These are phyloP conservation scores for Columbina picui DNA, from an alignment of 2,113 vertebrate species.

Conservation along the genomic window DNA sequence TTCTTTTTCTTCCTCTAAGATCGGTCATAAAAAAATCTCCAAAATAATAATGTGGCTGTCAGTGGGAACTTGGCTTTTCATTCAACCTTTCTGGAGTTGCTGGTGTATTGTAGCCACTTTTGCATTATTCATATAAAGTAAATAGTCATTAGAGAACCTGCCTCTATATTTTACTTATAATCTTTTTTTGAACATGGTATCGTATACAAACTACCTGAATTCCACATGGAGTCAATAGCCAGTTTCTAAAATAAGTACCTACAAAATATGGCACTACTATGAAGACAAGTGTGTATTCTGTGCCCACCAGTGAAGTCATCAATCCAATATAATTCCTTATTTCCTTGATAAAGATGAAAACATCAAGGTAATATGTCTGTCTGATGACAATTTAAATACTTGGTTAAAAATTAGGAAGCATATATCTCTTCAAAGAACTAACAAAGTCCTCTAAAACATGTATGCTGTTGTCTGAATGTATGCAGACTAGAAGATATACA, in stretches of 20 bases:
- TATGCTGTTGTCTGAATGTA: background rate
- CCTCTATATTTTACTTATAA: background rate
- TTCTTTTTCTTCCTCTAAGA: background rate
- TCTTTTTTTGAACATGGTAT: background rate
- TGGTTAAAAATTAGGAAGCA: background rate
- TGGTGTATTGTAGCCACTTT: background rate
- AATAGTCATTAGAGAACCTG: background rate
- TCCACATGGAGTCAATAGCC: background rate
- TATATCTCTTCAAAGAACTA: background rate
- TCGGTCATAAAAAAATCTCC: background rate
- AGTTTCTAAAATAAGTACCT: background rate
- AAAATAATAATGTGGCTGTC: background rate
- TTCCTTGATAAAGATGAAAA: background rate
- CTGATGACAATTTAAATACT: background rate
- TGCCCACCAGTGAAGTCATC: background rate
- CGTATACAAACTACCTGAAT: accelerated
- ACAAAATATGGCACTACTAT: background rate
- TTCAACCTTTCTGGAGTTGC: background rate
- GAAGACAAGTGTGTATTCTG: background rate
- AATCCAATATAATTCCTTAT: background rate
- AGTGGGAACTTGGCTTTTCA: background rate
- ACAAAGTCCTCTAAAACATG: background rate
- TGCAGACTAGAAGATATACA: background rate
- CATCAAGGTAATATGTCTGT: background rate
- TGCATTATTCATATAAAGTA: background rate